Evolutionary conservation across 2,797 vertebrate genomes (phyloP).

Genomic region (Acestrorhynchus altus): DNA sequence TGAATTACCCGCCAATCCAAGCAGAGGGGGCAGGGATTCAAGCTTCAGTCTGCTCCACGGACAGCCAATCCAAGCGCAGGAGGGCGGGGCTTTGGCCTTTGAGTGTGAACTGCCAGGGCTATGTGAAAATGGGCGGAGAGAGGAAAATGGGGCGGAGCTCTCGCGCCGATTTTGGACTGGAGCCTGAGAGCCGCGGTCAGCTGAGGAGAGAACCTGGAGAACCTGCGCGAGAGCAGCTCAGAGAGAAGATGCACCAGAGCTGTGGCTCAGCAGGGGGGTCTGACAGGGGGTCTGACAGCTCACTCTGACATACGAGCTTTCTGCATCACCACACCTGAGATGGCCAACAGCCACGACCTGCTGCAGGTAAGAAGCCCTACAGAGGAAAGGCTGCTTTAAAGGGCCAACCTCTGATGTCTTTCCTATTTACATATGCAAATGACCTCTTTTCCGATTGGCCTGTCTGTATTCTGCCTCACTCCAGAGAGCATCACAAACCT

Average conservation of each 20-base stretch:
- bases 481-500: no score
- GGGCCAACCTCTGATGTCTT: no score
- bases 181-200: background rate
- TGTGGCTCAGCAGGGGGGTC: background rate
- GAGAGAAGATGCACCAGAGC: background rate
- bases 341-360: conserved; percentile 36
- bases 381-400: background rate
- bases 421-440: no score
- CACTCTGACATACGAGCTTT: conserved; percentile 4
- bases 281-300: background rate
- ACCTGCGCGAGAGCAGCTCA: no score
- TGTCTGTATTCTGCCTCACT: no score
- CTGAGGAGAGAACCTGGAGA: background rate
- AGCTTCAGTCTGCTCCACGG: no score
- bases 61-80: background rate
- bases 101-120: background rate
- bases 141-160: background rate
- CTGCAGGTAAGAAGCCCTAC: conserved; percentile 32
- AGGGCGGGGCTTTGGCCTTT: background rate
- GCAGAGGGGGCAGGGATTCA: no score
- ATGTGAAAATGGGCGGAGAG: background rate
- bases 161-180: background rate
- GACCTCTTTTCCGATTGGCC: no score
- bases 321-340: conserved; percentile 47
- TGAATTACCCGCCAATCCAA: no score